Conservation (phyloP, 2,797 vertebrate species). For the Lepus oiostolus region DNA sequence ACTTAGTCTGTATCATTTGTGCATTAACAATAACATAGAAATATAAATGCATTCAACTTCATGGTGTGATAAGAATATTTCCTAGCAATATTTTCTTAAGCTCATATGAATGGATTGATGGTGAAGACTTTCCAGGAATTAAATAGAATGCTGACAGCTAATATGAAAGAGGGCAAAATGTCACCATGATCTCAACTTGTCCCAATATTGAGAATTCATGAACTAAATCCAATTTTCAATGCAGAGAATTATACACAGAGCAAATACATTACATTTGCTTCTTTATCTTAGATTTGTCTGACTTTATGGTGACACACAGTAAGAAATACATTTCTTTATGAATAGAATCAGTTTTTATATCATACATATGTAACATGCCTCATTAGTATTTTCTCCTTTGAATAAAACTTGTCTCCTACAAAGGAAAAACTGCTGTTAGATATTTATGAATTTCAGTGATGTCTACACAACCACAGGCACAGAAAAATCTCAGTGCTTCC, state of each 20-base stretch:
- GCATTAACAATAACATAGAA: background rate
- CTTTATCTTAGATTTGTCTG: background rate
- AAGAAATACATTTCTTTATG: background rate
- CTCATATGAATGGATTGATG: background rate
- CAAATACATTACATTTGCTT: background rate
- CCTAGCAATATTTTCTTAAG: background rate
- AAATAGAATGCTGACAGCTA: background rate
- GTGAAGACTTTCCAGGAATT: background rate
- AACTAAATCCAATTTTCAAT: background rate
- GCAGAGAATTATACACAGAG: background rate
- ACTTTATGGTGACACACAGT: background rate
- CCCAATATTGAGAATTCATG: background rate
- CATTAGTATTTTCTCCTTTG: background rate
- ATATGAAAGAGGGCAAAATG: background rate
- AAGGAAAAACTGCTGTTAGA: background rate
- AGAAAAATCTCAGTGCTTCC: background rate
- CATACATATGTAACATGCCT: background rate
- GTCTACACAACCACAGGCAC: background rate
- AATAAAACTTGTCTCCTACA: background rate
- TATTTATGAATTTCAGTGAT: background rate
- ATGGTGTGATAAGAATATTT: background rate
- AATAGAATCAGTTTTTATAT: background rate
- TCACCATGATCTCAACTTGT: background rate
- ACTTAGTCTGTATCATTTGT: background rate
- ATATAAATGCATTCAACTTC: background rate